A percentile compares a stretch with the other conserved stretches of the same genome.
These are phyloP conservation scores for Ursus arctos DNA, from an alignment of 2,113 vertebrate species.

Conservation along the genomic window DNA sequence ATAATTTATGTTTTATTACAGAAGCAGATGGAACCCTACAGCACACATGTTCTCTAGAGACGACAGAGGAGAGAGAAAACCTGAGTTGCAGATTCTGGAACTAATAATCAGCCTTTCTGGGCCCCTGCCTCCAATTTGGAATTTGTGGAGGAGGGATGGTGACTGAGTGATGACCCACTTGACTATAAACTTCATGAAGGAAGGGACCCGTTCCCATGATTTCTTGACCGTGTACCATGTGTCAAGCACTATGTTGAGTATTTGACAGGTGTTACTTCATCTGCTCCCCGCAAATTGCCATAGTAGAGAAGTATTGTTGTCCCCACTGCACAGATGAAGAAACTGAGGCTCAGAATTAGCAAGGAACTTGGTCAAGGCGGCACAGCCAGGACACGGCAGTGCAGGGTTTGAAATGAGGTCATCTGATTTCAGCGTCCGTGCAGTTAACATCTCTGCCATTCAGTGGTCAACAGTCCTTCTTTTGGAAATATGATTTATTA, in stretches of 20 bases:
- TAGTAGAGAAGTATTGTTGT: not conserved
- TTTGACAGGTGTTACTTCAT: not conserved
- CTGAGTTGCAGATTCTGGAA: conserved; percentile 50
- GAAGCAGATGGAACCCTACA: conserved; percentile 83
- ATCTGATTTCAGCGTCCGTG: not conserved
- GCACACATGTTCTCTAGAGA: conserved; percentile 83
- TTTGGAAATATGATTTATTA: not conserved
- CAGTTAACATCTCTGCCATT: not conserved
- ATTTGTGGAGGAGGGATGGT: not conserved
- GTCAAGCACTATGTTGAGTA: not conserved
- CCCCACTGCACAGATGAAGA: not conserved
- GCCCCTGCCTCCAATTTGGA: not conserved
- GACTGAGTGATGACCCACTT: not conserved
- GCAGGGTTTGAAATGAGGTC: not conserved
- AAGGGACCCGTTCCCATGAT: fast-evolving
- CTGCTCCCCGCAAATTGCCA: not conserved
- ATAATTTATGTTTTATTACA: conserved; percentile 88
- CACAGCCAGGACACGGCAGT: not conserved
- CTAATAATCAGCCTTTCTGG: not conserved
- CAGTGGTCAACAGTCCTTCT: not conserved
- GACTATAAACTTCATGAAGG: not conserved
- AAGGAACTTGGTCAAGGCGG: not conserved
- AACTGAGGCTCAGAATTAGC: not conserved
- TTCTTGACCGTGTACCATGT: not conserved
- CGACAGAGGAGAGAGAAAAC: conserved; percentile 73